These are phyloP conservation scores for Hephaestus fuliginosus DNA, from an alignment of 2,797 vertebrate genomes.

Conservation along the genomic window DNA sequence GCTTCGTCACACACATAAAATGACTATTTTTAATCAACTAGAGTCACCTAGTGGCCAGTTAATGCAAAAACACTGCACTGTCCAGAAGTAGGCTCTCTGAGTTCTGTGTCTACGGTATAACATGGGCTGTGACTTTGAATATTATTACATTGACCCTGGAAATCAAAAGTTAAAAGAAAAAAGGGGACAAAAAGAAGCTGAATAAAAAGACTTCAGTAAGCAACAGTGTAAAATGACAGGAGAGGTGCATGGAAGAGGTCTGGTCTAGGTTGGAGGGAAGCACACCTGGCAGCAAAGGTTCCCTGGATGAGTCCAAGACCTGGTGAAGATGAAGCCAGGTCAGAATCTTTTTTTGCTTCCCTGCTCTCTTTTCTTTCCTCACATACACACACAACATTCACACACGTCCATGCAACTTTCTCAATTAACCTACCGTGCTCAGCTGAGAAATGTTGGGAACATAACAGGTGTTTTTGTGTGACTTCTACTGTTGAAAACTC, in stretches of 20 bases:
- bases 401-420: not conserved
- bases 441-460: not conserved
- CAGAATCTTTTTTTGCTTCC: slow-evolving; percentile 48
- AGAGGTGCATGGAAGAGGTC: slow-evolving; percentile 31
- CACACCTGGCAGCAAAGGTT: slow-evolving; percentile 91
- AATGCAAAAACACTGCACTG: slow-evolving; percentile 14
- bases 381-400: not conserved
- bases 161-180: slow-evolving; percentile 47
- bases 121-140: slow-evolving; percentile 4
- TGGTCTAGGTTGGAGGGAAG: slow-evolving; percentile 46
- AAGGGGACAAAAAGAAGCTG: slow-evolving; percentile 37
- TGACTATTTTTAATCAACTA: slow-evolving; percentile 40
- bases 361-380: not conserved
- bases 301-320: slow-evolving; percentile 90
- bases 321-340: slow-evolving; percentile 86
- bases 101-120: not conserved
- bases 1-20: not conserved
- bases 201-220: slow-evolving; percentile 50
- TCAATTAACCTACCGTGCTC: not conserved
- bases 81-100: not conserved
- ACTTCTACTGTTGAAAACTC: not conserved
- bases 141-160: slow-evolving; percentile 63
- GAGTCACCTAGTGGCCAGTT: slow-evolving; percentile 71
- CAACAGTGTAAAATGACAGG: slow-evolving; percentile 25
- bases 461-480: not conserved